Percentiles rank a stretch among this genome's conserved stretches.
These are phyloP conservation scores for Sycophila texana DNA, from an alignment of 2,888 invertebrate species.

Conservation along the genomic window DNA sequence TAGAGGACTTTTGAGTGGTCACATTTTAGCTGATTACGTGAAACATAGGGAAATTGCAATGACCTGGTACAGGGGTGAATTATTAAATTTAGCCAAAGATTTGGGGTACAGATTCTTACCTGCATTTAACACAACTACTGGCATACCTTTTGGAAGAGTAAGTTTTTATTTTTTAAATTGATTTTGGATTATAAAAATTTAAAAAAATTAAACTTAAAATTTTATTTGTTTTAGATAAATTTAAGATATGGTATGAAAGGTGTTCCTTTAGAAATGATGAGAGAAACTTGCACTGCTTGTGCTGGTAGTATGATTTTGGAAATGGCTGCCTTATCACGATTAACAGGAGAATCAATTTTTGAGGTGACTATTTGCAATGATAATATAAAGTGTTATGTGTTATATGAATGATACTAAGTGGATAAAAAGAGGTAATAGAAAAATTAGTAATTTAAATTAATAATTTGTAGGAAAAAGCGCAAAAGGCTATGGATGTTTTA, in stretches of 20 bases:
- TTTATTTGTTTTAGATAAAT: slow-evolving; percentile 80
- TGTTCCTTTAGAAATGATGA: slow-evolving; percentile 83
- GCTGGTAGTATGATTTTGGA: slow-evolving; percentile 98
- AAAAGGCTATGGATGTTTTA: slow-evolving; percentile 95
- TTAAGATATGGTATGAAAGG: slow-evolving; percentile 89
- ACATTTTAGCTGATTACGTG: slow-evolving; percentile 90
- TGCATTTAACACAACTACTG: slow-evolving; percentile 98
- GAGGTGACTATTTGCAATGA: slow-evolving; percentile 78
- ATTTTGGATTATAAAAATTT: slow-evolving; percentile 33
- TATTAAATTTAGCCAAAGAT: slow-evolving; percentile 93
- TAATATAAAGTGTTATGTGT: background rate
- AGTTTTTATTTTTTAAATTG: slow-evolving; percentile 57
- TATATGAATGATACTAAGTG: background rate
- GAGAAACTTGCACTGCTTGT: slow-evolving; percentile 98
- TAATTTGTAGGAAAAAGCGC: slow-evolving; percentile 85
- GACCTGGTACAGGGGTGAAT: slow-evolving; percentile 91
- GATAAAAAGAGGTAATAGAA: too few species aligned
- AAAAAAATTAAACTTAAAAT: slow-evolving; percentile 13
- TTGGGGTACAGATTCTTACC: slow-evolving; percentile 93
- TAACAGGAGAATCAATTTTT: slow-evolving; percentile 93
- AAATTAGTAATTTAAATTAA: background rate
- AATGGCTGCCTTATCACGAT: slow-evolving; percentile 95
- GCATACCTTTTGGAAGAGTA: slow-evolving; percentile 97
- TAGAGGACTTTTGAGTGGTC: slow-evolving; percentile 94
- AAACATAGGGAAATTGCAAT: slow-evolving; percentile 85